Conservation (phyloP, 2,113 vertebrate species). For the Dasypus novemcinctus region DNA sequence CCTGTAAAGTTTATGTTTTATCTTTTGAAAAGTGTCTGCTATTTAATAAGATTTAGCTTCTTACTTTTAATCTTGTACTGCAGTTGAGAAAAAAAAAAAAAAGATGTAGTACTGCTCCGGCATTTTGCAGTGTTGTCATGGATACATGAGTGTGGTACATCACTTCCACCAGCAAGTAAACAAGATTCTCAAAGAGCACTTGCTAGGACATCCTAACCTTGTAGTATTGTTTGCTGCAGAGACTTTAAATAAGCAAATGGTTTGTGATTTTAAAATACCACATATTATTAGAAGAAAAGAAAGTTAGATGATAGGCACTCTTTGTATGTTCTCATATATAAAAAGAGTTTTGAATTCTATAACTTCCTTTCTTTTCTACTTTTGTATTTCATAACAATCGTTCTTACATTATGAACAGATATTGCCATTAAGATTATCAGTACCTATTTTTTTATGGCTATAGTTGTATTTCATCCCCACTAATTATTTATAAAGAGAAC, state of each 20-base stretch:
- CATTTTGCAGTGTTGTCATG: constrained; percentile 88
- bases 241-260: constrained; percentile 72
- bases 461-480: not conserved
- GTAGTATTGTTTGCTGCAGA: constrained; percentile 49
- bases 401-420: constrained; percentile 15
- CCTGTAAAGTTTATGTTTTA: constrained; percentile 71
- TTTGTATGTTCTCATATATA: not conserved
- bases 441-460: not conserved
- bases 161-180: constrained; percentile 86
- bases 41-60: constrained; percentile 75
- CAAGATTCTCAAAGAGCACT: constrained; percentile 80
- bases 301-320: not conserved
- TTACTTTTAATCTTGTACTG: constrained; percentile 76
- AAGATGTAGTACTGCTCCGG: constrained; percentile 79
- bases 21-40: constrained; percentile 72
- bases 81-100: constrained; percentile 79
- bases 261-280: constrained; percentile 63
- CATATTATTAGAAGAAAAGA: not conserved
- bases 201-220: constrained; percentile 80
- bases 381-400: not conserved
- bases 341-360: not conserved
- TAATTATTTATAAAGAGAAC: constrained; percentile 42
- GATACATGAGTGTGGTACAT: constrained; percentile 85
- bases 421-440: not conserved
- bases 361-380: constrained; percentile 35